Evolutionary conservation across 1,140 invertebrate genomes (phyloP).

Genomic region (Drosophila paulistorum): DNA sequence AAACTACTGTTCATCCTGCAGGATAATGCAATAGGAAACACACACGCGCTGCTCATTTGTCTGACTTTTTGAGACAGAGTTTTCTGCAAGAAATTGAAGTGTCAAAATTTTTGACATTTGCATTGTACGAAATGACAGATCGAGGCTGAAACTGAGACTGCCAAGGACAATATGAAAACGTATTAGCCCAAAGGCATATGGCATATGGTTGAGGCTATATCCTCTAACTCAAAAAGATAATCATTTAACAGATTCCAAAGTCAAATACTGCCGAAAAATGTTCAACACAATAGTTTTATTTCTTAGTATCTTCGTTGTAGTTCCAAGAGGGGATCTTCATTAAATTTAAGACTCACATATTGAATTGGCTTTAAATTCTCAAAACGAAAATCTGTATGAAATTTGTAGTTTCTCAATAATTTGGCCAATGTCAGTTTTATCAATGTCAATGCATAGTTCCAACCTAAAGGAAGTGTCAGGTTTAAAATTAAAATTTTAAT

Average conservation of each 20-base stretch:
- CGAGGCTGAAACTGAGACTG: conserved; percentile 37
- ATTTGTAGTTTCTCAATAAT: conserved; percentile 55
- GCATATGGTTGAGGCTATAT: conserved; percentile 35
- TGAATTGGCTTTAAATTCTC: conserved; percentile 54
- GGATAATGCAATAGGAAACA: conserved; percentile 45
- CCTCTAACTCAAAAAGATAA: conserved; percentile 6
- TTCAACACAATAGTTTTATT: not conserved
- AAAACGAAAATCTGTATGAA: conserved; percentile 57
- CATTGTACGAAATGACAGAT: conserved; percentile 75
- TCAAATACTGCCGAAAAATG: not conserved
- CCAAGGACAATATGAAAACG: conserved; percentile 31
- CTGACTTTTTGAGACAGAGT: conserved; percentile 34
- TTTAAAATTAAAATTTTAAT: not conserved
- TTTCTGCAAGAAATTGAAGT: conserved; percentile 73
- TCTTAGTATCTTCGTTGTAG: conserved; percentile 27
- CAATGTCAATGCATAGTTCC: conserved; percentile 55
- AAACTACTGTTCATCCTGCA: conserved; percentile 24
- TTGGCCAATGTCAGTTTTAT: conserved; percentile 56
- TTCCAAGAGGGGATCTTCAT: conserved; percentile 36
- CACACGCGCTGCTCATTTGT: conserved; percentile 71
- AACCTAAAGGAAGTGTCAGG: conserved; percentile 38
- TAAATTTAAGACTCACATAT: conserved; percentile 45
- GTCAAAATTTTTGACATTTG: conserved; percentile 76
- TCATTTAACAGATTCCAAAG: conserved; percentile 4
- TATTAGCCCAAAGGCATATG: conserved; percentile 39